A percentile compares a stretch with the other conserved stretches of the same genome.
Conservation (phyloP, 1,140 invertebrate species). For the Drosophila gunungcola region DNA sequence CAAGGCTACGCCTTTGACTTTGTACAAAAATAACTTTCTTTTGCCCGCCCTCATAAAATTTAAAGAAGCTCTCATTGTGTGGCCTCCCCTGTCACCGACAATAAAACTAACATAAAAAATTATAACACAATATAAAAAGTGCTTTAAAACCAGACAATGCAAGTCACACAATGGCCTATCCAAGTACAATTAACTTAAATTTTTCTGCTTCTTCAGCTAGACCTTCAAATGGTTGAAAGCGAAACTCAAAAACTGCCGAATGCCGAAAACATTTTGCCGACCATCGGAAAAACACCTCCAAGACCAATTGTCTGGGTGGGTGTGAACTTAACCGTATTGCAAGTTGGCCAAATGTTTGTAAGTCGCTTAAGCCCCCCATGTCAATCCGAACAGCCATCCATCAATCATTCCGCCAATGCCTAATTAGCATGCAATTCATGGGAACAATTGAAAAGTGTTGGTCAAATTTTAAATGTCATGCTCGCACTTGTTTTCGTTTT, state of each 20-base stretch:
- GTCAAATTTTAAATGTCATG: conserved; percentile 71
- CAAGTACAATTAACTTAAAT: conserved; percentile 52
- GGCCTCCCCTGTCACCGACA: conserved; percentile 60
- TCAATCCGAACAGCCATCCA: conserved; percentile 40
- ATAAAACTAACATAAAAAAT: conserved; percentile 53
- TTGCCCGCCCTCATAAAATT: conserved; percentile 30
- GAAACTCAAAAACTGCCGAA: conserved; percentile 41
- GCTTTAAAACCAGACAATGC: conserved; percentile 43
- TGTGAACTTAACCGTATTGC: conserved; percentile 51
- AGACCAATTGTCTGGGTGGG: conserved; percentile 46
- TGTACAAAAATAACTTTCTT: conserved; percentile 62
- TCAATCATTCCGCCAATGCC: conserved; percentile 54
- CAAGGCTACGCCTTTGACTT: conserved; percentile 31
- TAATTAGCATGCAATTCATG: conserved; percentile 78
- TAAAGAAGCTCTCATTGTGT: conserved; percentile 54
- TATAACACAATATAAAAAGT: conserved; percentile 48
- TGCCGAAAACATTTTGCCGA: conserved; percentile 52
- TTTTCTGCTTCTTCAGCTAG: conserved; percentile 42
- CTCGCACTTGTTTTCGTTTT: conserved; percentile 45
- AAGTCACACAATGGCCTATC: conserved; percentile 35
- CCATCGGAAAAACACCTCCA: conserved; percentile 32
- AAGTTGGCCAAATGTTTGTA: conserved; percentile 57
- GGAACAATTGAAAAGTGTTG: conserved; percentile 69
- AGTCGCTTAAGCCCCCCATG: conserved; percentile 43
- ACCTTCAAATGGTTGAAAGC: conserved; percentile 71